A percentile compares a stretch with the other conserved stretches of the same genome.
phyloP scores from a whole-genome alignment of 2,113 vertebrate genomes.

The Riparia riparia region DNA sequence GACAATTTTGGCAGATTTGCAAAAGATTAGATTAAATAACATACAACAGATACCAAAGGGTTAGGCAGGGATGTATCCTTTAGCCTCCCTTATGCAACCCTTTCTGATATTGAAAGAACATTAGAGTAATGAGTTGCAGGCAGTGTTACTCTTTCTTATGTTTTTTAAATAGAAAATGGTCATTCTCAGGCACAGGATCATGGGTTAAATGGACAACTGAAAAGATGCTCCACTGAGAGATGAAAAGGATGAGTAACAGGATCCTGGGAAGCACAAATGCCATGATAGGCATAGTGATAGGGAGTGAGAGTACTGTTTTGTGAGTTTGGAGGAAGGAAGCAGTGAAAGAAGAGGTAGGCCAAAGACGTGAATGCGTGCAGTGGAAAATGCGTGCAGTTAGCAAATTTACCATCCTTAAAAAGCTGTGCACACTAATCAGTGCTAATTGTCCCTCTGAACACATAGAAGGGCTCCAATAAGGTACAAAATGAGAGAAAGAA shows the following conservation, averaged over 20 bases:
- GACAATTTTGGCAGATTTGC: background rate
- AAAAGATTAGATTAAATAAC: background rate
- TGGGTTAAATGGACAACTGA: background rate
- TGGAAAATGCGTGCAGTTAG: background rate
- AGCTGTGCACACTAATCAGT: background rate
- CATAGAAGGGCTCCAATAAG: background rate
- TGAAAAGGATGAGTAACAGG: background rate
- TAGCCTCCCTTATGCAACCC: background rate
- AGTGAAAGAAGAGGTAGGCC: background rate
- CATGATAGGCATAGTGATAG: background rate
- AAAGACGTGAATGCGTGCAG: background rate
- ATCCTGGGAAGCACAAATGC: background rate
- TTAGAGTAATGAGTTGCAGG: background rate
- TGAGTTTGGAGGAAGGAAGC: background rate
- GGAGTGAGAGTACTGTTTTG: background rate
- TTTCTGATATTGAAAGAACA: background rate
- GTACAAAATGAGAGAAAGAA: background rate
- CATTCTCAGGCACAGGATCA: background rate
- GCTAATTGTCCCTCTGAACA: background rate
- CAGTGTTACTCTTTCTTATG: background rate
- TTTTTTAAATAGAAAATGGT: background rate
- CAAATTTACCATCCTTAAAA: background rate
- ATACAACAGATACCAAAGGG: background rate
- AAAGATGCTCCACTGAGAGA: background rate
- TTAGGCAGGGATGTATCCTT: background rate